A percentile compares a stretch with the other conserved stretches of the same genome.
These are phyloP conservation scores for Mylabris sibirica DNA, from an alignment of 2,888 invertebrate genomes.

Conservation along the genomic window DNA sequence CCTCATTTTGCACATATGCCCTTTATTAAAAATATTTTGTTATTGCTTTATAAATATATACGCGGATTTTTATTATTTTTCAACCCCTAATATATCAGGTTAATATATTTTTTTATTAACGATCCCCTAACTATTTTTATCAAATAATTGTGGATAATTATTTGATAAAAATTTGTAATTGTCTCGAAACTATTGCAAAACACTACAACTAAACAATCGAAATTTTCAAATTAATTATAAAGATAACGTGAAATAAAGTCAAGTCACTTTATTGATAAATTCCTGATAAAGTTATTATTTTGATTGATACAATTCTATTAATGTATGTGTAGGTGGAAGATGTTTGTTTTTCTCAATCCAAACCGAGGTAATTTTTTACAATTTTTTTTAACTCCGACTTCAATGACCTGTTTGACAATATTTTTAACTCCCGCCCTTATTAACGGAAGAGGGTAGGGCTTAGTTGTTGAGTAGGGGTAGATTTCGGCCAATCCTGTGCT, in stretches of 20 bases:
- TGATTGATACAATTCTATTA: neutral
- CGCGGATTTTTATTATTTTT: neutral
- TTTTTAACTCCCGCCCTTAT: constrained; percentile 23
- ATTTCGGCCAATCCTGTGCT: constrained; percentile 39
- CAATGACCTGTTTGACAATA: neutral
- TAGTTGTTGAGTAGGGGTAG: constrained; percentile 32
- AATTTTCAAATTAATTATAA: neutral
- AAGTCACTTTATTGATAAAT: neutral
- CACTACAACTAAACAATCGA: neutral
- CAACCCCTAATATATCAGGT: neutral
- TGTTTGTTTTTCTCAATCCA: neutral
- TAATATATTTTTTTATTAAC: constrained; percentile 2
- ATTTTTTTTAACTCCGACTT: neutral
- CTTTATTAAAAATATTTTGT: constrained; percentile 46
- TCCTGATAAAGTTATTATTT: neutral
- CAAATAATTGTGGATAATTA: neutral
- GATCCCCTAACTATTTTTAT: neutral
- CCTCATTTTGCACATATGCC: constrained; percentile 39
- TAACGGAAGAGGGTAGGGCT: constrained; percentile 36
- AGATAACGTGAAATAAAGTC: neutral
- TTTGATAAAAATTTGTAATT: neutral
- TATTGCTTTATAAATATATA: constrained; percentile 21
- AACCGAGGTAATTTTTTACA: constrained; percentile 6
- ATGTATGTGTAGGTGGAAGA: neutral
- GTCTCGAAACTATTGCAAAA: neutral